A percentile compares a stretch with the other conserved stretches of the same genome.
phyloP scores from a whole-genome alignment of 2,888 invertebrate species.

The Sarcophaga subvicina region DNA sequence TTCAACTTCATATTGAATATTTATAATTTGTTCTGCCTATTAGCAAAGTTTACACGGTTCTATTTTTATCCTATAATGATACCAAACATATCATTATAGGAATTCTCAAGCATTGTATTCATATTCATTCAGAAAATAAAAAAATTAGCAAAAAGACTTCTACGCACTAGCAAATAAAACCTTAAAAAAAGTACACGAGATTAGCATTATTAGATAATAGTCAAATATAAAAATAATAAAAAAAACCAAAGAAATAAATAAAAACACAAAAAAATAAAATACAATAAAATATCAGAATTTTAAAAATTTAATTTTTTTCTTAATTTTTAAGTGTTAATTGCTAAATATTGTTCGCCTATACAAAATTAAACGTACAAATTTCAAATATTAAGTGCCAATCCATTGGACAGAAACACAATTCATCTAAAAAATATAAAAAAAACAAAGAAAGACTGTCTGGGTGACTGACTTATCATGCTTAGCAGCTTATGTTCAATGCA shows the following conservation, averaged over 20 bases:
- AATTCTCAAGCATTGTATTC: background rate
- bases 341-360: conserved; percentile 39
- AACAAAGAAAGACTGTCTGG: background rate
- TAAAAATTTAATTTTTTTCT: too few species aligned
- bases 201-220: conserved; percentile 39
- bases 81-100: too few species aligned
- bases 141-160: background rate
- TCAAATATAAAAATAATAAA: background rate
- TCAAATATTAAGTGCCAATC: conserved; percentile 5
- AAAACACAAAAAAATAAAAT: background rate
- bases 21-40: background rate
- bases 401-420: background rate
- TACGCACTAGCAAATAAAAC: background rate
- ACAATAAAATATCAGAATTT: conserved; percentile 10
- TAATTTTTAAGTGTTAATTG: conserved; percentile 52
- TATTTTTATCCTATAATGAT: background rate
- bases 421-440: background rate
- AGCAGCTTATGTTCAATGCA: background rate
- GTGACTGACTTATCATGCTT: conserved; percentile 7
- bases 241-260: background rate
- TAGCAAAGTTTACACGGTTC: background rate
- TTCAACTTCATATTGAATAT: background rate
- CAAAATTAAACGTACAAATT: conserved; percentile 1
- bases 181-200: background rate
- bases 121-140: background rate